phyloP scores from a whole-genome alignment of 1,140 invertebrate species.

The Atta colombica region DNA sequence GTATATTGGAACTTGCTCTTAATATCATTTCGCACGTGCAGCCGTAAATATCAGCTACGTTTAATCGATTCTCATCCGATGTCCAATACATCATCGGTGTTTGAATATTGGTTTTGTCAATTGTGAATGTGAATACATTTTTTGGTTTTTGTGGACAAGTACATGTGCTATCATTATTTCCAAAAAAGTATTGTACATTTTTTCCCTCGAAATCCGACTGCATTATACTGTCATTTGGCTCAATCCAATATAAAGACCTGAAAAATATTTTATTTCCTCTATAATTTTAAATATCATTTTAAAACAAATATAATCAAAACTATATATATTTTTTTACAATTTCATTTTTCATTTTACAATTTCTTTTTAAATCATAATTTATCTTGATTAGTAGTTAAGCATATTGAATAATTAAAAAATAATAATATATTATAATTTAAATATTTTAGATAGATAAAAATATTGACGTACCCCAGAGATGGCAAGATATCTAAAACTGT shows the following conservation, averaged over 20 bases:
- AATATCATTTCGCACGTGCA: constrained; percentile 90
- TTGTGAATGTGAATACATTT: constrained; percentile 87
- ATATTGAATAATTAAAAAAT: background rate
- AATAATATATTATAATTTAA: background rate
- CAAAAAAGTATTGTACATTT: constrained; percentile 88
- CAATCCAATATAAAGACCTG: constrained; percentile 92
- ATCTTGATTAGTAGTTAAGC: background rate
- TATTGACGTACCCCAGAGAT: constrained; percentile 87
- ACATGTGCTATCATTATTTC: constrained; percentile 82
- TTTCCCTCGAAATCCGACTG: constrained; percentile 88
- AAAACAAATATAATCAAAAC: background rate
- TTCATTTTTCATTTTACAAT: background rate
- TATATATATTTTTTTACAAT: background rate
- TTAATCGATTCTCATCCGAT: constrained; percentile 87
- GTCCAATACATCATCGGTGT: constrained; percentile 90
- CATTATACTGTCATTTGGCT: constrained; percentile 89
- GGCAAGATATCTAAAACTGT: constrained; percentile 91
- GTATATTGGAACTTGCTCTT: constrained; percentile 83
- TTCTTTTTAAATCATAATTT: background rate
- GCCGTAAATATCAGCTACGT: constrained; percentile 89
- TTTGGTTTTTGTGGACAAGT: constrained; percentile 84
- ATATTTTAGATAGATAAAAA: constrained; percentile 21
- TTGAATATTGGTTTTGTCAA: constrained; percentile 89
- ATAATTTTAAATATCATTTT: constrained; percentile 25
- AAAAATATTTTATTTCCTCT: constrained; percentile 73